Evolutionary conservation across 2,888 invertebrate genomes (phyloP).

Genomic region (Galeruca laticollis): DNA sequence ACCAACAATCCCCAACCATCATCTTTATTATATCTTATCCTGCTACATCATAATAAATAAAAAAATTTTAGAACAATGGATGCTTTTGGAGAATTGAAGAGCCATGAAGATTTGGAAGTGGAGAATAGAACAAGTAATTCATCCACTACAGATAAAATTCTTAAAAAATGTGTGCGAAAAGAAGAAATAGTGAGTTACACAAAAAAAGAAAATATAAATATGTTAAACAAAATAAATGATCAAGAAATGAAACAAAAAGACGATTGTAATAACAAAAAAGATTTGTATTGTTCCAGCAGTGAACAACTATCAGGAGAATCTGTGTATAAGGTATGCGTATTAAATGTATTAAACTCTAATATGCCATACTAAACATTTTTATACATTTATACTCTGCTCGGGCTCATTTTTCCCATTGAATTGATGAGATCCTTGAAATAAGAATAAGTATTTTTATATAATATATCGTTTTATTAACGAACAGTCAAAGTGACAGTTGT

Average conservation of each 20-base stretch:
- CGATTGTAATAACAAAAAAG: neutral
- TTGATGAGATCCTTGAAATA: too few relatives aligned
- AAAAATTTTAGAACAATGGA: neutral
- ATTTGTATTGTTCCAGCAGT: neutral
- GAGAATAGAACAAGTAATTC: neutral
- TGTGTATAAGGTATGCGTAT: constrained; percentile 50
- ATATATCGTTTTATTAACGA: too few relatives aligned
- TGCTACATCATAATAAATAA: too few relatives aligned
- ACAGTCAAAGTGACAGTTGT: too few relatives aligned
- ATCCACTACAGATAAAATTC: neutral
- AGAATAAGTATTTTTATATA: too few relatives aligned
- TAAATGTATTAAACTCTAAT: too few relatives aligned
- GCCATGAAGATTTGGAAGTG: neutral
- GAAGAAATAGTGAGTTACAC: constrained; percentile 51
- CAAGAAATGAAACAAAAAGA: constrained; percentile 16
- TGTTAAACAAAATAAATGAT: constrained; percentile 37
- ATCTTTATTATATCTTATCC: too few relatives aligned
- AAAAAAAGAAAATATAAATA: constrained; percentile 49
- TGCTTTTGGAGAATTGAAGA: neutral
- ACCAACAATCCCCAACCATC: too few relatives aligned
- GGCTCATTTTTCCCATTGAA: too few relatives aligned
- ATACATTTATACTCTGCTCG: too few relatives aligned
- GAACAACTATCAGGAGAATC: constrained; percentile 54
- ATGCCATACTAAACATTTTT: too few relatives aligned
- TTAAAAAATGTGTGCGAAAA: constrained; percentile 44